Evolutionary conservation across 2,888 invertebrate genomes (phyloP), one percentile per base, ranked within the genome.

Genomic region (Tenthredo mesomela): DNA sequence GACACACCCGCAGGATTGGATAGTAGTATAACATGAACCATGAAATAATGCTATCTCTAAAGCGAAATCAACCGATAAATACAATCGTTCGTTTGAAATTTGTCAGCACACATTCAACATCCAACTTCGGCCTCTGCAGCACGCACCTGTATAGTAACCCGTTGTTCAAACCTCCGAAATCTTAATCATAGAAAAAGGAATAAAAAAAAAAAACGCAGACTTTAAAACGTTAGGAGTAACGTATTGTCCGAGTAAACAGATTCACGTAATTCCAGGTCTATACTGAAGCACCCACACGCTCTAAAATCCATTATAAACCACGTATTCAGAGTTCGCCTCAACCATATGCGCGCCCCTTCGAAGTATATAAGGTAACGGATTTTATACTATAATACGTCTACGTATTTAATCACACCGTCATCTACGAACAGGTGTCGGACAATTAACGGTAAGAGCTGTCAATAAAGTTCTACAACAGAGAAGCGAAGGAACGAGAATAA

Each of bases 1-100:
- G 4, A 77, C 40, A 43, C 7, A 21, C 40, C n/a, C 18, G n/a
- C 25, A 7, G 9, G 2, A 12, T 18, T 37, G 75, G 37, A 10
- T 3, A 21, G 40, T 15, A 71, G 40, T 18, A 73, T 33, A 80
- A 58, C 61, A 29, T 61, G 58, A 89, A 88, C 88, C 89, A 89
- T 88, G 88, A 86, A 90, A 91, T 91, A 90, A 90, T 90, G 90
- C 87, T 88, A 91, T 91, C 90, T 90, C 86, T 70, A 86, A 84
- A 86, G 75, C 82, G 88, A 87, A 85, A 91, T 91, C 91, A 88
- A 88, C 86, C 90, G 90, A 91, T 90, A 90, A 90, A 90, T 89
- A 88, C 90, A 88, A 91, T 91, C 89, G 89, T 82, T 87, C 85
- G 86, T 77, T 85, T 4, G 87, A 90, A 91, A 91, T 91, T 91